Percentiles rank a stretch among this genome's conserved stretches.
These are phyloP conservation scores for Phrynosoma blainvillii DNA, from an alignment of 2,113 vertebrate species.

Conservation along the genomic window DNA sequence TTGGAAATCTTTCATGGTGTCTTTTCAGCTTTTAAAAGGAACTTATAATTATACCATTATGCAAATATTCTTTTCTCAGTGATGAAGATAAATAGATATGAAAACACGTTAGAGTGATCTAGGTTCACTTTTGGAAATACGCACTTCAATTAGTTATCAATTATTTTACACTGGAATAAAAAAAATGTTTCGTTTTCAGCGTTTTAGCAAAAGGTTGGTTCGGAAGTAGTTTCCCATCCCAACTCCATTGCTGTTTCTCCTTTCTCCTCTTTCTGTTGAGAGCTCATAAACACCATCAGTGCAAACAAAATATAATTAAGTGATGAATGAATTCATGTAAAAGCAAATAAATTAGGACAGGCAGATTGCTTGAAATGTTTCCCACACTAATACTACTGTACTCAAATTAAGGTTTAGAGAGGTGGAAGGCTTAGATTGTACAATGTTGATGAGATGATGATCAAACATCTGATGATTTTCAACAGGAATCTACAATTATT, in stretches of 20 bases:
- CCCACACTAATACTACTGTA: not conserved
- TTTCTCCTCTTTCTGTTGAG: not conserved
- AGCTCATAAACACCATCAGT: not conserved
- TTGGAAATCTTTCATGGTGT: not conserved
- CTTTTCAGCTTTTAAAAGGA: not conserved
- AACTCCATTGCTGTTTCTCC: not conserved
- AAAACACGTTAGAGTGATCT: not conserved
- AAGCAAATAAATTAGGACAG: slow-evolving; percentile 11
- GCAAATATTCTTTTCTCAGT: not conserved
- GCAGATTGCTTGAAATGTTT: not conserved
- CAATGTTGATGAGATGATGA: no score
- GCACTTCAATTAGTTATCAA: not conserved
- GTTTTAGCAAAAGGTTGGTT: not conserved
- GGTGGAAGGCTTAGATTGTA: no score
- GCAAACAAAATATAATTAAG: not conserved
- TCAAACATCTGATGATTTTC: no score
- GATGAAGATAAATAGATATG: slow-evolving; percentile 8
- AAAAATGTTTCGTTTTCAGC: no score
- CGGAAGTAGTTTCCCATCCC: not conserved
- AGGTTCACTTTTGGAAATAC: not conserved
- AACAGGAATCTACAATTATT: no score
- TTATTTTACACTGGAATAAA: no score
- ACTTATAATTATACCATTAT: not conserved
- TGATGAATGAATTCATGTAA: not conserved
- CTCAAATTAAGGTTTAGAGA: not conserved